phyloP scores from a whole-genome alignment of 2,113 vertebrate genomes.

The Origma solitaria region DNA sequence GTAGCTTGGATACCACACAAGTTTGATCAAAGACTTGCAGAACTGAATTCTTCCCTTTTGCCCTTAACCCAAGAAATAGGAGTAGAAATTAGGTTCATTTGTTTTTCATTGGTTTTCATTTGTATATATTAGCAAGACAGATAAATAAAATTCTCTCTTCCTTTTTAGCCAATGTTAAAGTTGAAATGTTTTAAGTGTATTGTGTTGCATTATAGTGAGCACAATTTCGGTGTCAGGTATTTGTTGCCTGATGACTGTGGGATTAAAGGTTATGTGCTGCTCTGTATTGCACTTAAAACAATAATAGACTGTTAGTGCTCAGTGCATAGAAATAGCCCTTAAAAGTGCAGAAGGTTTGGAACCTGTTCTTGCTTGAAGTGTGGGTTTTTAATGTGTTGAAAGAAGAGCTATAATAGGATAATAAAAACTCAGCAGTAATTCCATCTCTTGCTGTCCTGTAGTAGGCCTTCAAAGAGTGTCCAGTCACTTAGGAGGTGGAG shows the following conservation, averaged over 20 bases:
- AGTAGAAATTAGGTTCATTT: not conserved
- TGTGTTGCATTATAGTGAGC: not conserved
- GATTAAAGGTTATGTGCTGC: not conserved
- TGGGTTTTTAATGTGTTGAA: constrained; percentile 22
- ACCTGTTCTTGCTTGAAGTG: constrained; percentile 6
- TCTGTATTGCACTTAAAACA: constrained; percentile 3
- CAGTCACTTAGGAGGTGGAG: not conserved
- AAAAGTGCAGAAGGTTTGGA: not conserved
- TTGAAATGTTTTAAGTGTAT: not conserved
- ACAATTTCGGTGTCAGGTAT: not conserved
- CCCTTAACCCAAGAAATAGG: not conserved
- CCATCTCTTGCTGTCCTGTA: not conserved
- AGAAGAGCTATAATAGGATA: constrained; percentile 13
- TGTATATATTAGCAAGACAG: not conserved
- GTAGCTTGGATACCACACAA: not conserved
- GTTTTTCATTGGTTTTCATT: not conserved
- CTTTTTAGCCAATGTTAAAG: not conserved
- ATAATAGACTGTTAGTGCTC: not conserved
- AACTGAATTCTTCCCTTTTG: not conserved
- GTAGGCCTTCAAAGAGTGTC: not conserved
- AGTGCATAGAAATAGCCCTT: constrained; percentile 16
- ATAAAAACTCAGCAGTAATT: constrained; percentile 42
- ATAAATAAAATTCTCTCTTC: not conserved
- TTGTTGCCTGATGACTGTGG: not conserved
- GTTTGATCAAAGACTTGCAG: not conserved